Base-by-base conservation (phyloP, 1,140 invertebrate genomes). In the Bombus difficillimus region DNA sequence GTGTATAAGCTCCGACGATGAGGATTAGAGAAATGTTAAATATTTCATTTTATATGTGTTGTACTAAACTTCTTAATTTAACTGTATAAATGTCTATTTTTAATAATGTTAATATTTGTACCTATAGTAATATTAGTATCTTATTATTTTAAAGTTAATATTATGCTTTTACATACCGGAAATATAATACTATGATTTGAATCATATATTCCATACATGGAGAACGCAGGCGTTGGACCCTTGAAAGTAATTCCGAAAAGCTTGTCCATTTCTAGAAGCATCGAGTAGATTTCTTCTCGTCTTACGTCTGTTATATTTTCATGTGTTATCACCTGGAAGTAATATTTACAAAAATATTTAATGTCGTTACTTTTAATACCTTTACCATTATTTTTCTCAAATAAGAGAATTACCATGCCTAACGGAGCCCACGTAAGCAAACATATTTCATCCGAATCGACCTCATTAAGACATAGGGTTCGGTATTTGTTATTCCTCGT, bases 381-480 rank as follows among this genome's bases (percentile, higher is more conserved):
- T 39, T 13, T 8, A 34, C 13, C 9, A 47, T 41, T 34, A 9
- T 32, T 34, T 32, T 53, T 53, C 25, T 34, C 32, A 32, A n/a
- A n/a, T 47, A 73, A 9, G 28, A 6, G 22, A 59, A 32, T 18
- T 87, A 90, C 89, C 73, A 81, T 57, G 41, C 76, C 97, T 15
- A 96, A 92, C n/a, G 96, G 95, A 8, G 97, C 96, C 97, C 97
- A 97, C 68, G 96, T 96, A n/a, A 97, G 93, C 92, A 96, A 96
- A 87, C 97, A 97, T 32, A 95, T 94, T 18, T 93, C 91, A 75
- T 95, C 94, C 3, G 89, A 82, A 37, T 89, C 84, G 0, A 80
- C 81, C 53, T 95, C 93, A 82, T 95, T 95, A n/a, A 95, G 93
- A 90, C 96, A 97, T 73, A 97, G 93, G 83, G 93, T 94, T 62